Percentiles rank a stretch among this genome's conserved stretches.
Evolutionary conservation across 2,797 vertebrate genomes (phyloP).

Genomic region (Mus minutoides): DNA sequence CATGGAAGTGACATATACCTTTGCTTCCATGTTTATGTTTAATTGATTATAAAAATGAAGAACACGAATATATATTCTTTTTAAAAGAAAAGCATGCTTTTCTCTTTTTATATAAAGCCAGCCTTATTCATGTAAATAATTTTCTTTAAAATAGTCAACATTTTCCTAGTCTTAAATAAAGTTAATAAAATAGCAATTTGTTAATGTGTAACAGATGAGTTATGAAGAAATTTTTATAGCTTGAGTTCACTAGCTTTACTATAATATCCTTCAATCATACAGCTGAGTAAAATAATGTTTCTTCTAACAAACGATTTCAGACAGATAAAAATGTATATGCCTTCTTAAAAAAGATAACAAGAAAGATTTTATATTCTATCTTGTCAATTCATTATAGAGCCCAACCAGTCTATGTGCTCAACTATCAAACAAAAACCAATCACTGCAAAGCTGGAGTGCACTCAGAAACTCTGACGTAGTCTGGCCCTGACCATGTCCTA

Average conservation of each 20-base stretch:
- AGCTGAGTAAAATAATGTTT: conserved; percentile 39
- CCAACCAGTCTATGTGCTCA: neutral
- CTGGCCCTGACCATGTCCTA: neutral
- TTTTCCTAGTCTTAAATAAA: conserved; percentile 48
- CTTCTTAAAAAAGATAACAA: conserved; percentile 35
- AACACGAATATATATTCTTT: conserved; percentile 19
- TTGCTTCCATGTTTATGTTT: conserved; percentile 25
- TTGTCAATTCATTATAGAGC: conserved; percentile 26
- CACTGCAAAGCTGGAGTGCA: neutral
- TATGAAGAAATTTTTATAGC: conserved; percentile 36
- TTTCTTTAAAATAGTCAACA: conserved; percentile 54
- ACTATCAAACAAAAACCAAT: neutral
- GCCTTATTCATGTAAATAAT: conserved; percentile 45
- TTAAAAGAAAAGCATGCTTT: neutral
- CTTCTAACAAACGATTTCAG: conserved; percentile 39
- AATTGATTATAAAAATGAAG: conserved; percentile 51
- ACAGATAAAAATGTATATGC: conserved; percentile 42
- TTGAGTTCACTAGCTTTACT: conserved; percentile 43
- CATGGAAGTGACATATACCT: neutral
- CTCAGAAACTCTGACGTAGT: neutral
- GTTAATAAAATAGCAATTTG: neutral
- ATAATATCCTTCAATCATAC: conserved; percentile 13
- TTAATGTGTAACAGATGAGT: neutral
- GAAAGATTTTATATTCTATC: conserved; percentile 52
- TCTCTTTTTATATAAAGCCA: conserved; percentile 2